Conservation (phyloP, 2,113 vertebrate species). For the Toxotes jaculatrix region DNA sequence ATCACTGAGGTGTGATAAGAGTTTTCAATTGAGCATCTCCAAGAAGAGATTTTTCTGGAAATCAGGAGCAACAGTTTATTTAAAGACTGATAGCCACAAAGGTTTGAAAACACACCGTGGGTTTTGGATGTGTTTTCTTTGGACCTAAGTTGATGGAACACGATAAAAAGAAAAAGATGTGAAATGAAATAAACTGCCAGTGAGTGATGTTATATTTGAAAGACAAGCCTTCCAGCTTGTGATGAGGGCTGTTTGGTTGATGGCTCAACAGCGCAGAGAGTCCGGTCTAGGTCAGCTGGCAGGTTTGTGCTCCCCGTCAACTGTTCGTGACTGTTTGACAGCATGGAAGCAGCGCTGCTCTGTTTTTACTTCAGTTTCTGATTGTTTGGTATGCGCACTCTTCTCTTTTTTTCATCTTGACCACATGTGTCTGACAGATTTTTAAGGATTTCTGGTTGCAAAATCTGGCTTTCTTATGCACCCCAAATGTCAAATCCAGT, state of each 20-base stretch:
- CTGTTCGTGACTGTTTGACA: background rate
- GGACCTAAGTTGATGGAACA: too few species aligned
- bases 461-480: background rate
- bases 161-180: too few species aligned
- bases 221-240: background rate
- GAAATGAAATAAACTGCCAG: background rate
- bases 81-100: background rate
- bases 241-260: background rate
- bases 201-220: background rate
- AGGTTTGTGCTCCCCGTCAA: background rate
- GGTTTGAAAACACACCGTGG: background rate
- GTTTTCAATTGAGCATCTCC: background rate
- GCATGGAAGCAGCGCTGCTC: background rate
- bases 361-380: constrained; percentile 9
- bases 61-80: background rate
- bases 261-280: background rate
- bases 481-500: background rate
- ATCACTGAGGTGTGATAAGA: constrained; percentile 19
- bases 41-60: background rate
- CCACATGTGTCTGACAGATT: constrained; percentile 36
- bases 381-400: background rate
- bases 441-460: background rate
- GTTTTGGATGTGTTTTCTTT: too few species aligned
- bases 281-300: constrained; percentile 12
- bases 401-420: background rate